phyloP scores from a whole-genome alignment of 2,113 vertebrate species.

The Rutilus rutilus region DNA sequence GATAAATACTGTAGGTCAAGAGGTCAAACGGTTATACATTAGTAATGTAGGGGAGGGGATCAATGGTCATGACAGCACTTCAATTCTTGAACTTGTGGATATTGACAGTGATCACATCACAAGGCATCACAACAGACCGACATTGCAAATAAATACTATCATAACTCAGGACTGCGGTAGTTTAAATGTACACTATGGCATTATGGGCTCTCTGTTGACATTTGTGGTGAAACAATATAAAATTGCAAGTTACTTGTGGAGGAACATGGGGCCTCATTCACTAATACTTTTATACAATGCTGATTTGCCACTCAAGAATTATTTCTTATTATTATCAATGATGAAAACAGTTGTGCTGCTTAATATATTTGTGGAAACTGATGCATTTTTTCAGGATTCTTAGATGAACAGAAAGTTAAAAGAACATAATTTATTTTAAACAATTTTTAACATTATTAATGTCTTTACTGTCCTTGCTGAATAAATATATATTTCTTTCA shows the following conservation, averaged over 20 bases:
- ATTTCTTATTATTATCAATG: too few relatives aligned
- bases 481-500: too few relatives aligned
- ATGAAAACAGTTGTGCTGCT: too few relatives aligned
- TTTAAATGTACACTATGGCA: too few relatives aligned
- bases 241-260: neutral
- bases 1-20: conserved; percentile 8
- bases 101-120: neutral
- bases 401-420: too few relatives aligned
- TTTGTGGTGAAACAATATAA: neutral
- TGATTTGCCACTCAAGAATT: too few relatives aligned
- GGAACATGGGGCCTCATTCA: neutral
- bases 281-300: neutral
- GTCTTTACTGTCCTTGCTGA: too few relatives aligned
- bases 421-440: too few relatives aligned
- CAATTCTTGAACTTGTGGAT: neutral
- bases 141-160: neutral
- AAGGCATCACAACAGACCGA: neutral
- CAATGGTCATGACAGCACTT: neutral
- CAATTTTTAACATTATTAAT: too few relatives aligned
- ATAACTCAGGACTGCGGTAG: neutral
- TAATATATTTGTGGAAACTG: too few relatives aligned
- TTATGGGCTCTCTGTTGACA: neutral
- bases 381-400: too few relatives aligned
- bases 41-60: conserved; percentile 8
- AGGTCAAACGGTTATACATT: conserved; percentile 25